Evolutionary conservation across 2,113 vertebrate species (phyloP).

Genomic region (Ailuropoda melanoleuca): DNA sequence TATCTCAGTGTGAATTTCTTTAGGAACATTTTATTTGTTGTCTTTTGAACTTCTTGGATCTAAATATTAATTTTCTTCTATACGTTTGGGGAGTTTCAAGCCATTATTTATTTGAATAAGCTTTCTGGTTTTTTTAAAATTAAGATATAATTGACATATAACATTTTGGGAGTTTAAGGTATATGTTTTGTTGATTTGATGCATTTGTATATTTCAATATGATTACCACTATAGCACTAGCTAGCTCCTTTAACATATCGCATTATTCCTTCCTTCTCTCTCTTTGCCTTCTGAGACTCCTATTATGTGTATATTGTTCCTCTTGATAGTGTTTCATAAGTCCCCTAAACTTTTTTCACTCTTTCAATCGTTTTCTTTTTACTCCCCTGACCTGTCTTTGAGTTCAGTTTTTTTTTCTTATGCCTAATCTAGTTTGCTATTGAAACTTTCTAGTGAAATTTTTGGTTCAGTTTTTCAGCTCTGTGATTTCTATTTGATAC

Average conservation of each 20-base stretch:
- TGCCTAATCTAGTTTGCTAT: neutral
- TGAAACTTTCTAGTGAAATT: neutral
- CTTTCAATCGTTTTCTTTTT: neutral
- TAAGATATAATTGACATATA: too few species aligned
- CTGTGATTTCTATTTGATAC: neutral
- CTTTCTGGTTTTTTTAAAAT: neutral
- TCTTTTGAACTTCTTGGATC: neutral
- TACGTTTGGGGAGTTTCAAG: neutral
- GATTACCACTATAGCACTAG: neutral
- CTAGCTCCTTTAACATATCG: neutral
- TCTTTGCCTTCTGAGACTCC: neutral
- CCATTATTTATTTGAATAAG: neutral
- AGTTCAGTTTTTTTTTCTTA: neutral
- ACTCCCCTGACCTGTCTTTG: neutral
- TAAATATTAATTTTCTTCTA: neutral
- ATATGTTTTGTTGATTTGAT: neutral
- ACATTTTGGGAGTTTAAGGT: neutral
- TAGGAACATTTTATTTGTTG: neutral
- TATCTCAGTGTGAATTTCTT: neutral
- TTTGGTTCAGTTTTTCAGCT: neutral
- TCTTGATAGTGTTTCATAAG: neutral
- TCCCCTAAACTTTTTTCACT: neutral
- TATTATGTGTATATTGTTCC: neutral
- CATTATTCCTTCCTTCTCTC: neutral
- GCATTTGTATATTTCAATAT: neutral